Evolutionary conservation across 2,797 vertebrate species (phyloP).

Genomic region (Sebastes cheni): DNA sequence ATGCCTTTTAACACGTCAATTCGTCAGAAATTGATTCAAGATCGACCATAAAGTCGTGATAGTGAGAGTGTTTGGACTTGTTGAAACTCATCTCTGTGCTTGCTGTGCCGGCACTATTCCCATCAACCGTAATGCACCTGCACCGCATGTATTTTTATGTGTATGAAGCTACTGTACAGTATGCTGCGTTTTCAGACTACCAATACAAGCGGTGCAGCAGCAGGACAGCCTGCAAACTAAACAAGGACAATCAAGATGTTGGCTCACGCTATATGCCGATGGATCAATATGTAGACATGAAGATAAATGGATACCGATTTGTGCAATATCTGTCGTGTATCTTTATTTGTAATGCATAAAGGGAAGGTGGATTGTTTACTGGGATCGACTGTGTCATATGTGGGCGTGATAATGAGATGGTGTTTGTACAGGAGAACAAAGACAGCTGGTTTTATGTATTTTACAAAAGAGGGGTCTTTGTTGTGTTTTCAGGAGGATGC

Average conservation of each 20-base stretch:
- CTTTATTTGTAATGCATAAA: constrained; percentile 47
- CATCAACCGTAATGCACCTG: constrained; percentile 29
- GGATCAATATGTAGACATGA: constrained; percentile 57
- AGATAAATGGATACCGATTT: constrained; percentile 53
- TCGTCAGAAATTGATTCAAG: constrained; percentile 28
- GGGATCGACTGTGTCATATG: constrained; percentile 5
- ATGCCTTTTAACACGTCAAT: constrained; percentile 7
- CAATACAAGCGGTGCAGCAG: not conserved
- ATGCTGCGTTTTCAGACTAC: constrained; percentile 20
- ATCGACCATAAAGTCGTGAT: constrained; percentile 7
- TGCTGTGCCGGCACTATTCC: constrained; percentile 1
- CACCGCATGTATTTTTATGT: constrained; percentile 5
- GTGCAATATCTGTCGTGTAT: constrained; percentile 42
- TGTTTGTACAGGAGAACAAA: not conserved
- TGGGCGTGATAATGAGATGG: constrained; percentile 4
- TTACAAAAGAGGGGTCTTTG: not conserved
- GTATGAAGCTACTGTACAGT: not conserved
- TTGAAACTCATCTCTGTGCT: constrained; percentile 12
- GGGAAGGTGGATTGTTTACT: constrained; percentile 1
- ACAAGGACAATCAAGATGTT: constrained; percentile 57
- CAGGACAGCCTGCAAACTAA: constrained; percentile 7
- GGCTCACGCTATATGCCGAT: constrained; percentile 4
- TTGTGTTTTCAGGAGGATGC: not conserved
- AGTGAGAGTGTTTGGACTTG: constrained; percentile 2
- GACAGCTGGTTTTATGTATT: not conserved